Percentiles rank a stretch among this genome's conserved stretches.
Evolutionary conservation across 2,888 invertebrate species (phyloP).

Genomic region (Drosophila neotestacea): DNA sequence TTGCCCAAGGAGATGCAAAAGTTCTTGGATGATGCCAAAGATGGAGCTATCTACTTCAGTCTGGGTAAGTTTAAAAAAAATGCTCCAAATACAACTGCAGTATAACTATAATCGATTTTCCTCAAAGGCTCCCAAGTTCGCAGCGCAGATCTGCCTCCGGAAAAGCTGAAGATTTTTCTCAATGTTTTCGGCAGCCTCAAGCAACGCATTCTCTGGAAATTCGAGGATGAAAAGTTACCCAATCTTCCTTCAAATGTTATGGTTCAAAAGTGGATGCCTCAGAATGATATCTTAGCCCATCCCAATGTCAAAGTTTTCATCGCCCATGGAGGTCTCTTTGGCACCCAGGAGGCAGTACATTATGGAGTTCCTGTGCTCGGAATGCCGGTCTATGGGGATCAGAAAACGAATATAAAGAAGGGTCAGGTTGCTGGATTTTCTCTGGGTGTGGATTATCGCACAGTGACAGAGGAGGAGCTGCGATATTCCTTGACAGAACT

Average conservation of each 20-base stretch:
- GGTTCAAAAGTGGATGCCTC: constrained; percentile 86
- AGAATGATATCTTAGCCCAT: constrained; percentile 85
- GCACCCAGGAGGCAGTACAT: constrained; percentile 83
- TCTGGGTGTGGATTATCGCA: constrained; percentile 65
- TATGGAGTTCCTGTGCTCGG: constrained; percentile 84
- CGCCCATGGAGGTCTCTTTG: constrained; percentile 83
- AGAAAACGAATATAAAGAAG: constrained; percentile 77
- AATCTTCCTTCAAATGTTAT: constrained; percentile 84
- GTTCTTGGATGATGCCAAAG: constrained; percentile 82
- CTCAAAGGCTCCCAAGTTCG: constrained; percentile 83
- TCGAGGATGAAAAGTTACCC: constrained; percentile 82
- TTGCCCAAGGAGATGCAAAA: constrained; percentile 77
- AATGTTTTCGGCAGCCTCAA: constrained; percentile 83
- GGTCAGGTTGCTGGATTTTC: constrained; percentile 74
- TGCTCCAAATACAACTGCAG: no score
- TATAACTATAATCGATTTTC: background rate
- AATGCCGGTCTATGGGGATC: constrained; percentile 84
- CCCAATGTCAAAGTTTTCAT: constrained; percentile 84
- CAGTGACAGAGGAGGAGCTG: constrained; percentile 69
- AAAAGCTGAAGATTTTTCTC: constrained; percentile 81
- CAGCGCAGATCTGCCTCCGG: constrained; percentile 81
- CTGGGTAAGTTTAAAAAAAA: constrained; percentile 62
- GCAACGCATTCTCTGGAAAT: constrained; percentile 85
- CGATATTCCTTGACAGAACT: constrained; percentile 77
- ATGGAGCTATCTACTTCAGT: constrained; percentile 85